Evolutionary conservation across 2,113 vertebrate genomes (phyloP), one percentile per base, ranked within the genome.

Genomic region (Amazona guildingii): DNA sequence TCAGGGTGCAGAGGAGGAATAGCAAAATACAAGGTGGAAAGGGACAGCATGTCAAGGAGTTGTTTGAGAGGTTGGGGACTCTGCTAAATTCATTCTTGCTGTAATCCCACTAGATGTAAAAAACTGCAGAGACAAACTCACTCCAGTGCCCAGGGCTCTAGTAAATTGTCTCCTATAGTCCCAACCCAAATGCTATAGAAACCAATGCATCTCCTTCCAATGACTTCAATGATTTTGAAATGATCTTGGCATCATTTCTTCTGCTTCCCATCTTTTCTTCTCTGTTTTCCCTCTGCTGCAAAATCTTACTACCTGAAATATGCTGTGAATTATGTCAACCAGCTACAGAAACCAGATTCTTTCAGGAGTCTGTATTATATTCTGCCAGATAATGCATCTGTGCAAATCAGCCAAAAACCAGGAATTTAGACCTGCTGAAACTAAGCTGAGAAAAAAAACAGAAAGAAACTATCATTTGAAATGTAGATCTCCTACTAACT

Each of bases 341-440:
- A 80, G 70, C 62, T 83, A 70, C 23, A 61, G 89, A 96, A 93
- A 97, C 61, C 61, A 73, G 81, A 78, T 85, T 81, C 66, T 94
- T 94, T 92, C 44, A 93, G 83, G 44, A 67, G n/a, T 61, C 80
- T 66, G 1, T 78, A 41, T 81, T 76, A 25, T 48, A 43, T 78
- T 94, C 87, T 96, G 46, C 61, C 61, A 84, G 62, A 68, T 87
- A 93, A 92, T 91, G 48, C 6, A n/a, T 51, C 75, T 86, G 13
- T 39, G 33, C 48, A 52, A 67, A 73, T 75, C 74, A 95, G 14
- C 29, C 77, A 52, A 39, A 72, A 95, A 86, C 20, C 41, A 69
- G 41, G 43, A 95, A 75, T 88, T 86, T 39, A 75, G 43, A 25
- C 18, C 59, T 75, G n/a, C 23, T 90, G 78, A 80, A 95, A 84